Conservation (phyloP, 2,888 invertebrate genomes). For the Apoda limacodes region DNA sequence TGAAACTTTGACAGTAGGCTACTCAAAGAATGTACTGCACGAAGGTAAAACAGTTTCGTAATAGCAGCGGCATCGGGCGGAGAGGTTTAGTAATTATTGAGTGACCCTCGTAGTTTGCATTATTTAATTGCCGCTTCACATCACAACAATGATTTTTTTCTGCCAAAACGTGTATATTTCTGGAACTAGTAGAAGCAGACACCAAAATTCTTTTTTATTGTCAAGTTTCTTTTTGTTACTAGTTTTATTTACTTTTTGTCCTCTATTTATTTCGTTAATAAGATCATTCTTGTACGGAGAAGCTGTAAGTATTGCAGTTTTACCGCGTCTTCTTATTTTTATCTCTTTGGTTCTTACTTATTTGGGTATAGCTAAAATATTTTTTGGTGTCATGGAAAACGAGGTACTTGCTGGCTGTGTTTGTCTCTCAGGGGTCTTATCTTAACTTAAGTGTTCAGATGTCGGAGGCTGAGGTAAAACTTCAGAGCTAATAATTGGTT, state of each 20-base stretch:
- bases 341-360: conserved; percentile 5
- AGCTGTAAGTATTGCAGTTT: conserved; percentile 7
- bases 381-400: conserved; percentile 4
- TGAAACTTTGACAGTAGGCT: too few species aligned
- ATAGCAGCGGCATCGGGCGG: too few species aligned
- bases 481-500: conserved; percentile 1
- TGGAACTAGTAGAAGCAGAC: too few species aligned
- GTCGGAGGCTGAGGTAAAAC: neutral
- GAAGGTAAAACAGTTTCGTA: too few species aligned
- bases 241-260: conserved; percentile 2
- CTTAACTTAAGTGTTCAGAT: conserved; percentile 1
- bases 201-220: too few species aligned
- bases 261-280: conserved; percentile 3
- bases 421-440: conserved; percentile 1
- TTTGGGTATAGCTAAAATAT: conserved; percentile 7
- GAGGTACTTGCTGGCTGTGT: conserved; percentile 1
- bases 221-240: too few species aligned
- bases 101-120: too few species aligned
- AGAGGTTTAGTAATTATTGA: too few species aligned
- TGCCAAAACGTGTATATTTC: too few species aligned
- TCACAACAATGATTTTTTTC: too few species aligned
- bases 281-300: conserved; percentile 7
- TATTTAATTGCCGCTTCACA: too few species aligned
- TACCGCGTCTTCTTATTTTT: conserved; percentile 5
- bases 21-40: too few species aligned